These are phyloP conservation scores for Eustalomyia histrio DNA, from an alignment of 2,888 invertebrate genomes.

Conservation along the genomic window DNA sequence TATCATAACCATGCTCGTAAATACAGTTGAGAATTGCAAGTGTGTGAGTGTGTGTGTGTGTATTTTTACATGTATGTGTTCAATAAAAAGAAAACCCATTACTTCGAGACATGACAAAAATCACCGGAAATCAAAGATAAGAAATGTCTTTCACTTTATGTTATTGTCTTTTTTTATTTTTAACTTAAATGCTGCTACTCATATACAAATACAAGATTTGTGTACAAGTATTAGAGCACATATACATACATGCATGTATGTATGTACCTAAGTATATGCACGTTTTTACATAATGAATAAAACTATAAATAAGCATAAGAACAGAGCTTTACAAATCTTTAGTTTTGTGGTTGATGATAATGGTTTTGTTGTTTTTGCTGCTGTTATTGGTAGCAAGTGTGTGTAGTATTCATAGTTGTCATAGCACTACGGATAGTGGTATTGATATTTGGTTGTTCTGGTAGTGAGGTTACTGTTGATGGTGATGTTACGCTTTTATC, in stretches of 20 bases:
- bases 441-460: slow-evolving; percentile 21
- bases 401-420: slow-evolving; percentile 9
- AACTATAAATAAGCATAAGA: slow-evolving; percentile 57
- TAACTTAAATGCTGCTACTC: too few relatives aligned
- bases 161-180: too few relatives aligned
- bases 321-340: slow-evolving; percentile 50
- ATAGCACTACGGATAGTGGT: slow-evolving; percentile 16
- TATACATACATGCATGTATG: too few relatives aligned
- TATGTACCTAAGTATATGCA: too few relatives aligned
- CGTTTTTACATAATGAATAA: neutral
- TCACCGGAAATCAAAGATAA: slow-evolving; percentile 61
- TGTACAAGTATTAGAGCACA: too few relatives aligned
- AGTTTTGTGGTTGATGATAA: slow-evolving; percentile 46
- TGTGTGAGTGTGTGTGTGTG: neutral
- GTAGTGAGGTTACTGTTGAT: slow-evolving; percentile 22
- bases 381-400: slow-evolving; percentile 9
- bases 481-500: slow-evolving; percentile 44
- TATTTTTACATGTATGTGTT: slow-evolving; percentile 16
- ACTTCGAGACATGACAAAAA: slow-evolving; percentile 54
- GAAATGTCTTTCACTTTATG: too few relatives aligned
- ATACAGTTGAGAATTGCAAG: slow-evolving; percentile 27
- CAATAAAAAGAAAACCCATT: slow-evolving; percentile 53
- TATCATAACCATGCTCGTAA: slow-evolving; percentile 48
- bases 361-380: slow-evolving; percentile 11
- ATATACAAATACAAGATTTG: too few relatives aligned